Conservation (phyloP, 2,888 invertebrate species). For the Drosophila testacea region DNA sequence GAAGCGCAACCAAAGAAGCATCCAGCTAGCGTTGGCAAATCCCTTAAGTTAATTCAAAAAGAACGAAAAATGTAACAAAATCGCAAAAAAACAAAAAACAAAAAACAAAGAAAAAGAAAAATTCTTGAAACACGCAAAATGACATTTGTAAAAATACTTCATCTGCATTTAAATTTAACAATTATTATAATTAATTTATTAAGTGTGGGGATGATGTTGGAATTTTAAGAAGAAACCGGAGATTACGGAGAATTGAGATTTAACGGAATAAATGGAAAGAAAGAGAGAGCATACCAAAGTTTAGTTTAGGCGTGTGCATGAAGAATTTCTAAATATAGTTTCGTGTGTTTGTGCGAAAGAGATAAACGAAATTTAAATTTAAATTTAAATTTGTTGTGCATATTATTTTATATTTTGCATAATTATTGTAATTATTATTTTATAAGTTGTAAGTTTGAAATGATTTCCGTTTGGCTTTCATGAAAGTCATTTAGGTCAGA, state of each 20-base stretch:
- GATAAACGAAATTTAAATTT: slow-evolving; percentile 34
- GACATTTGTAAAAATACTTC: slow-evolving; percentile 81
- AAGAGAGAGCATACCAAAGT: slow-evolving; percentile 70
- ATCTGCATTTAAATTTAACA: slow-evolving; percentile 79
- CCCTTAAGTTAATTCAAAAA: slow-evolving; percentile 46
- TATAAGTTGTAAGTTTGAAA: slow-evolving; percentile 23
- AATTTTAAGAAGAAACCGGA: not conserved
- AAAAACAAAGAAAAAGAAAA: slow-evolving; percentile 26
- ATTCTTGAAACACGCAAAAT: slow-evolving; percentile 65
- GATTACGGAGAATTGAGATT: slow-evolving; percentile 25
- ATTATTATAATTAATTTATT: slow-evolving; percentile 70
- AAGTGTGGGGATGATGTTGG: slow-evolving; percentile 40
- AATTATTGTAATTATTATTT: slow-evolving; percentile 41
- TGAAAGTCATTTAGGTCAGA: slow-evolving; percentile 53
- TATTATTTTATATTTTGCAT: slow-evolving; percentile 39
- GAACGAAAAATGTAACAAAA: slow-evolving; percentile 34
- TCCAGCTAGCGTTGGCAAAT: slow-evolving; percentile 58
- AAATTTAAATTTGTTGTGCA: slow-evolving; percentile 54
- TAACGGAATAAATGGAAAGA: slow-evolving; percentile 15
- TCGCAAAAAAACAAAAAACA: slow-evolving; percentile 44
- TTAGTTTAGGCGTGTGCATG: slow-evolving; percentile 69
- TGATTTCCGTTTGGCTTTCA: slow-evolving; percentile 25
- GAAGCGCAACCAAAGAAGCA: slow-evolving; percentile 76
- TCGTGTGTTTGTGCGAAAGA: too few species aligned
- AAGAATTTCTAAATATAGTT: slow-evolving; percentile 52